Base-by-base conservation (phyloP, 1,140 invertebrate species). In the Mizuhopecten yessoensis region DNA sequence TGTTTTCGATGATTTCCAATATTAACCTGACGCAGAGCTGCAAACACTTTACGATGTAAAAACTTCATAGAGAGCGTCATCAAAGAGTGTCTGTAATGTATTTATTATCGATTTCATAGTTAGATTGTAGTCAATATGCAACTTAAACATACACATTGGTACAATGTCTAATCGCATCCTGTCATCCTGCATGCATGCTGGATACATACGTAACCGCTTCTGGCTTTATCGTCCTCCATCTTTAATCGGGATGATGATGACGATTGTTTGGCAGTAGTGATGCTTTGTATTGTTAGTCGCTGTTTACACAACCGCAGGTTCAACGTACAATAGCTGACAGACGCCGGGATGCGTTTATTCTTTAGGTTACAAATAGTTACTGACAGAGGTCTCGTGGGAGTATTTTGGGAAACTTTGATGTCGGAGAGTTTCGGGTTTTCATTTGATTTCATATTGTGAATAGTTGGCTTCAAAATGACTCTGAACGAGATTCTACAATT, bases 51-150 rank as follows among this genome's bases (percentile, higher is more conserved):
- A 75, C 57, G 23, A 75, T 13, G 57, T 75, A 17, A n/a, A 75
- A 75, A 75, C 57, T 75, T n/a, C 57, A 75, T 17, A 75, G 57
- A 75, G 57, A 75, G 11, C 57, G n/a, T 75, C 57, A 75, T 75
- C 57, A 75, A 75, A 75, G 57, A 75, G 23, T 45, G 42, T 13
- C 13, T 39, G 17, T 75, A 75, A 75, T 75, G 57, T 75, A 75
- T 75, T 75, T 75, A 75, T 29, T 29, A 75, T 75, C n/a, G 57
- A 75, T 75, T n/a, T 5, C 9, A 17, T 75, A 29, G 57, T 75
- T 75, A n/a, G 57, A 75, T 29, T 75, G 57, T n/a, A 75, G 57
- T 75, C 57, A 75, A 75, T 75, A 75, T 75, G 57, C 57, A 75
- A 29, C 57, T 75, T 29, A 75, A 75, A 29, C 57, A 75, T 75